Percentiles rank a stretch among this genome's conserved stretches.
phyloP scores from a whole-genome alignment of 2,113 vertebrate species.

The Ariopsis seemanni region DNA sequence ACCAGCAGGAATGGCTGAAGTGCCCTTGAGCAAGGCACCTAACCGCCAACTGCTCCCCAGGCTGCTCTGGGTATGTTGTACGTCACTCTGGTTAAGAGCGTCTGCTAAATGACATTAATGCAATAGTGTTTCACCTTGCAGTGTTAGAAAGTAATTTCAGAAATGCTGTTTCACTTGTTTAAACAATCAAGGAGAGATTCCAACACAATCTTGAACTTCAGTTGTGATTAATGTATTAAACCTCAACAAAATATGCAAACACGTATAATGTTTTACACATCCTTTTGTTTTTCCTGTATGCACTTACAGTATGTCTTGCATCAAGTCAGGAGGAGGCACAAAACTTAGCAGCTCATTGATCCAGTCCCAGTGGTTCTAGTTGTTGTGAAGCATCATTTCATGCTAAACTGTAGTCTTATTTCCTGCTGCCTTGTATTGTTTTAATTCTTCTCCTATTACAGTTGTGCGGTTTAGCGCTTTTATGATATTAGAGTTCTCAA shows the following conservation, averaged over 20 bases:
- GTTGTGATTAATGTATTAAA: not conserved
- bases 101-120: no score
- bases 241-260: not conserved
- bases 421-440: constrained; percentile 5
- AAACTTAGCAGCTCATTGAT: constrained; percentile 15
- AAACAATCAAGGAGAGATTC: not conserved
- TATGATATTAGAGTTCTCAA: constrained; percentile 4
- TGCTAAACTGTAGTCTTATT: constrained; percentile 15
- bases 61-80: no score
- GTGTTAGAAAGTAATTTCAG: not conserved
- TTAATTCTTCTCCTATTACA: not conserved
- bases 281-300: not conserved
- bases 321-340: constrained; percentile 1
- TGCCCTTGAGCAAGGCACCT: no score
- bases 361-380: not conserved
- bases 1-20: no score
- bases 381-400: constrained; percentile 39
- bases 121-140: not conserved
- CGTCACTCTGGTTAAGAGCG: no score
- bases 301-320: not conserved
- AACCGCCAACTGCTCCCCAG: no score
- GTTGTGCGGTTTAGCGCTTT: not conserved
- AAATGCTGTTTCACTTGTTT: not conserved
- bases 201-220: not conserved
- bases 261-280: not conserved